Percentiles rank a stretch among this genome's conserved stretches.
These are phyloP conservation scores for Pheucticus melanocephalus DNA, from an alignment of 2,113 vertebrate genomes.

Conservation along the genomic window DNA sequence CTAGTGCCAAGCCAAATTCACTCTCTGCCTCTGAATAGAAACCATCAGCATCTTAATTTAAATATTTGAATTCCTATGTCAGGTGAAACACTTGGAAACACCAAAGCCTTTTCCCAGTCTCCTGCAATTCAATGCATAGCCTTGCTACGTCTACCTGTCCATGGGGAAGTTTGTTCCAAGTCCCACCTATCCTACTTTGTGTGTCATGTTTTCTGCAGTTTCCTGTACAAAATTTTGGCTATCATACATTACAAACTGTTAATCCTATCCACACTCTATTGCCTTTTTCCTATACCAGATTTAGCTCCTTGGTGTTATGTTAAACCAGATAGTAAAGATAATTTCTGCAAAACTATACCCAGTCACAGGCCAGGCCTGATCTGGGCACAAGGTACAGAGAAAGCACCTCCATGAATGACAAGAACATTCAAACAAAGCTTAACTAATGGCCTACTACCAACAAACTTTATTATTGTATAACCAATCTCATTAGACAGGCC, in stretches of 20 bases:
- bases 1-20: background rate
- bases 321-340: background rate
- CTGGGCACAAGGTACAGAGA: background rate
- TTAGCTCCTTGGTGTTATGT: background rate
- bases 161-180: background rate
- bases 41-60: background rate
- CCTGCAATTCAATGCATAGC: background rate
- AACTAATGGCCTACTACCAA: background rate
- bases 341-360: background rate
- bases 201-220: background rate
- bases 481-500: background rate
- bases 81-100: background rate
- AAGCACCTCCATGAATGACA: background rate
- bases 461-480: background rate
- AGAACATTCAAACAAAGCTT: background rate
- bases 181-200: background rate
- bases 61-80: background rate
- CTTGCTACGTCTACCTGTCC: background rate
- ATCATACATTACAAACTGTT: background rate
- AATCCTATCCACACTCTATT: background rate
- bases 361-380: background rate
- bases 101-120: background rate
- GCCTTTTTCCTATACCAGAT: background rate
- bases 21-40: background rate
- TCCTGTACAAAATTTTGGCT: background rate